Conservation (phyloP, 2,888 invertebrate genomes). For the Netelia inedita region DNA sequence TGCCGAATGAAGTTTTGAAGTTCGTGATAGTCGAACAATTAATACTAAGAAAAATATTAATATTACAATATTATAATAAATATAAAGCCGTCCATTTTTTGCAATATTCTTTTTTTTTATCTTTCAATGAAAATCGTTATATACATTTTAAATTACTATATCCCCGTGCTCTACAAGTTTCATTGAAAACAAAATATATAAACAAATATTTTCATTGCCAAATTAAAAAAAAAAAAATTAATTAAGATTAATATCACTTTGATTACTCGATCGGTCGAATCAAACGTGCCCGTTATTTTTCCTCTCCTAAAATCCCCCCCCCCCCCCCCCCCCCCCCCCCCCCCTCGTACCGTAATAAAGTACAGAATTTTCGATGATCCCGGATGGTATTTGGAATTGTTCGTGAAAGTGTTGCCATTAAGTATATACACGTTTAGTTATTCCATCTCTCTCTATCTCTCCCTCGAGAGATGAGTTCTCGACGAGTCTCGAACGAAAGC, state of each 20-base stretch:
- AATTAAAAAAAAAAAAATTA: too few species aligned
- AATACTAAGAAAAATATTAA: background rate
- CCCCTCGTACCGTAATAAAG: background rate
- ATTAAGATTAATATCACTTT: too few species aligned
- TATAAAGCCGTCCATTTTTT: too few species aligned
- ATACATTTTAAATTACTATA: too few species aligned
- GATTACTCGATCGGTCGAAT: background rate
- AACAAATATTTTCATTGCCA: background rate
- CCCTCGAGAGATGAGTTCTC: constrained; percentile 34
- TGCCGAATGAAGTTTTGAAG: background rate
- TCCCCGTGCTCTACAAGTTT: too few species aligned
- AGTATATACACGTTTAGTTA: background rate
- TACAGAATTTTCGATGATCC: background rate
- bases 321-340: background rate
- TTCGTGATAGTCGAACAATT: background rate
- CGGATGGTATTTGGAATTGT: constrained; percentile 30
- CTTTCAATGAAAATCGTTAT: too few species aligned
- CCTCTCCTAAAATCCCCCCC: background rate
- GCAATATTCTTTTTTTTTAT: too few species aligned
- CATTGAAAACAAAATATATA: too few species aligned
- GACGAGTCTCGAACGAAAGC: constrained; percentile 57
- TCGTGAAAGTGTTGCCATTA: constrained; percentile 44
- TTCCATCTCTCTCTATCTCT: background rate
- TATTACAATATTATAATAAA: too few species aligned
- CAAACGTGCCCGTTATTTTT: background rate